Conservation (phyloP, 2,113 vertebrate genomes). For the Oxygymnocypris stewartii region DNA sequence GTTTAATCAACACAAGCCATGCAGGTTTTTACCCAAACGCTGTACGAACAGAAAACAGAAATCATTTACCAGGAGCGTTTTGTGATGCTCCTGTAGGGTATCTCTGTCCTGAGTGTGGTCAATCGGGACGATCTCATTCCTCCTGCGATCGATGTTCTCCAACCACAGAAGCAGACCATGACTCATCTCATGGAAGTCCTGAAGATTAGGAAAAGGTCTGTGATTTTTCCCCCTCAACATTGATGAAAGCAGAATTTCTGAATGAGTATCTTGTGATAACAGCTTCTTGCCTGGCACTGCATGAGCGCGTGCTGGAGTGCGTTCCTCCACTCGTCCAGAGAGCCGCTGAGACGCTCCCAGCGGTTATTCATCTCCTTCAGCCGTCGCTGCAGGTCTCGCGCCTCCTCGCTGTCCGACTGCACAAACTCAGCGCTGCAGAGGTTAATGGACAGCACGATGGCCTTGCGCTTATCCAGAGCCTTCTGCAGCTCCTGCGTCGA, state of each 20-base stretch:
- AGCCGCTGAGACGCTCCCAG: constrained; percentile 85
- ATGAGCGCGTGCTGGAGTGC: constrained; percentile 88
- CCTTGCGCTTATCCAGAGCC: constrained; percentile 90
- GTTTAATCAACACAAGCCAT: too few species aligned
- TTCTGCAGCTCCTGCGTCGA: constrained; percentile 89
- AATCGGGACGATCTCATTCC: constrained; percentile 90
- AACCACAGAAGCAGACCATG: constrained; percentile 93
- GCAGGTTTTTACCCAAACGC: not conserved
- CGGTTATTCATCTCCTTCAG: constrained; percentile 90
- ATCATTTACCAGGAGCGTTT: constrained; percentile 81
- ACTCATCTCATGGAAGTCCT: constrained; percentile 99
- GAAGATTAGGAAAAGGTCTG: constrained; percentile 10
- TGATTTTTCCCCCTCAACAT: not conserved
- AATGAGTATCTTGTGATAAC: not conserved
- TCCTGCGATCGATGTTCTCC: constrained; percentile 96
- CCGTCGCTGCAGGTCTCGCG: constrained; percentile 80
- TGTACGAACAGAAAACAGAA: not conserved
- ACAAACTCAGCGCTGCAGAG: constrained; percentile 93
- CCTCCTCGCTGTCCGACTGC: constrained; percentile 79
- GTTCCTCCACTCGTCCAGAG: constrained; percentile 88
- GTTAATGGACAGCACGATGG: constrained; percentile 93
- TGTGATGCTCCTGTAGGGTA: constrained; percentile 85
- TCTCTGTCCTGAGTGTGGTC: constrained; percentile 82
- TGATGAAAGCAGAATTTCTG: not conserved
- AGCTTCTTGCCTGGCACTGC: constrained; percentile 86